Evolutionary conservation across 2,888 invertebrate species (phyloP), one percentile per base, ranked within the genome.

Genomic region (Drosophila anomalata): DNA sequence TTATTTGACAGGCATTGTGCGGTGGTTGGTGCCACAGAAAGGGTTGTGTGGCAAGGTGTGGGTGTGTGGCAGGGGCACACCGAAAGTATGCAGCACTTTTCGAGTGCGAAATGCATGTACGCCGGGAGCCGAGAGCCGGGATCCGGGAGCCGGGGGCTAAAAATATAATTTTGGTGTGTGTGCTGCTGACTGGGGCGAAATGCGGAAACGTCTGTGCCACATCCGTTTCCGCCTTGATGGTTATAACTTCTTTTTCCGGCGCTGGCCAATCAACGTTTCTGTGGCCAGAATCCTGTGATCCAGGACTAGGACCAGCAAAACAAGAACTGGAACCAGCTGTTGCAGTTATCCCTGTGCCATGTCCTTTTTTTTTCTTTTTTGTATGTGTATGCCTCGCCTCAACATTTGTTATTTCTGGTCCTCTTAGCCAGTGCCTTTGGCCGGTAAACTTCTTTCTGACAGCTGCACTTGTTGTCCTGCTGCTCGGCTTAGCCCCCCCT

Each of bases 191-290:
- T 52, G 66, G 44, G 67, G 29, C 22, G 29, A 44, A 63, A 70
- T 67, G 51, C 82, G 79, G 82, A 83, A 82, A 82, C 76, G 83
- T 80, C 82, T 83, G 80, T 78, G 85, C 82, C 83, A 83, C 83
- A 80, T 82, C 80, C 83, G 83, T 76, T 82, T 83, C 82, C 82
- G 78, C 75, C 77, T 77, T 79, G 74, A 80, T 80, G 79, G 82
- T 78, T 82, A 82, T 82, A 83, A 82, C 84, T 83, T 82, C 78
- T 78, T 81, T 78, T 80, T 80, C 82, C 78, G 75, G 78, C 71
- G 66, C 79, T 63, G 77, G 82, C 79, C 82, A 83, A 82, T 83
- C 82, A 82, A 78, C 78, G 77, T 69, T 66, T 65, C 66, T 76
- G 72, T 73, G 83, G 73, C 80, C 83, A 68, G 70, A 55, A 69